phyloP scores from a whole-genome alignment of 1,140 invertebrate genomes.

The Lepidostoma basale region DNA sequence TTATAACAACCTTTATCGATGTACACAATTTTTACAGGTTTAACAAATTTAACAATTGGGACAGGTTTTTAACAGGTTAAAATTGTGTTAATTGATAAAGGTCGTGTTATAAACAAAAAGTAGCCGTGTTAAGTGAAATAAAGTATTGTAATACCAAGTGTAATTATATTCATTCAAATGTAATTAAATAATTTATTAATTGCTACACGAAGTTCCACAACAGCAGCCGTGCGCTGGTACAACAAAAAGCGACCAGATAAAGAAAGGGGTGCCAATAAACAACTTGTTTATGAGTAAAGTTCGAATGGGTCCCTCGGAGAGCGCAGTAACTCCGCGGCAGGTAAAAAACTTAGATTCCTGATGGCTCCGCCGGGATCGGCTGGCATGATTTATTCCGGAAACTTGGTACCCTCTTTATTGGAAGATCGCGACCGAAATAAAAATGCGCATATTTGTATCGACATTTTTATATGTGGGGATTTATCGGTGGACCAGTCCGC shows the following conservation, averaged over 20 bases:
- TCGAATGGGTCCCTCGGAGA: constrained; percentile 1
- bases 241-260: constrained; percentile 4
- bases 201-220: too few species aligned
- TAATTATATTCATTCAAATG: too few species aligned
- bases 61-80: too few species aligned
- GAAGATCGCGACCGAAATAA: constrained; percentile 11
- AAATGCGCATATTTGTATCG: constrained; percentile 16
- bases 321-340: not conserved
- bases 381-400: constrained; percentile 5
- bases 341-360: constrained; percentile 24
- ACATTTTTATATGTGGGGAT: not conserved
- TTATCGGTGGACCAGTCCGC: not conserved
- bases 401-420: constrained; percentile 14
- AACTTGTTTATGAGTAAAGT: constrained; percentile 20
- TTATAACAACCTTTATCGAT: too few species aligned
- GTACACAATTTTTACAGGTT: too few species aligned
- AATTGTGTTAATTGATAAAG: too few species aligned
- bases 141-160: too few species aligned
- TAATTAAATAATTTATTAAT: too few species aligned
- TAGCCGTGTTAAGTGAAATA: too few species aligned
- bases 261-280: constrained; percentile 5
- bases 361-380: constrained; percentile 2
- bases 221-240: too few species aligned
- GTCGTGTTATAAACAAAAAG: too few species aligned
- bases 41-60: too few species aligned